phyloP scores from a whole-genome alignment of 2,888 invertebrate genomes.

The Sinotaia quadrata region DNA sequence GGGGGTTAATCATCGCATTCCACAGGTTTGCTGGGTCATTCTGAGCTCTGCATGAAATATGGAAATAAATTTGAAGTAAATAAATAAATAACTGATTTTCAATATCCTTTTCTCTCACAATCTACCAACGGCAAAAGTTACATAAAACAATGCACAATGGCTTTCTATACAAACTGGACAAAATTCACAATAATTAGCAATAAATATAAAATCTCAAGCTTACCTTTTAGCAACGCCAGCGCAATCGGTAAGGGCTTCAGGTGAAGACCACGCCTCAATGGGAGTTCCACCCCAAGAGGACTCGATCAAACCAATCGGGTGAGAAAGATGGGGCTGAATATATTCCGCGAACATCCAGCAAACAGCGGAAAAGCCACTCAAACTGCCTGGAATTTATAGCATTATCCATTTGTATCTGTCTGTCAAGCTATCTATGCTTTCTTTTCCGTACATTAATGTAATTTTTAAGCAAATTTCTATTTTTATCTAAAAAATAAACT shows the following conservation, averaged over 20 bases:
- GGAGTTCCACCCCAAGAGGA: conserved; percentile 57
- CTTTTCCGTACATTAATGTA: too few species aligned
- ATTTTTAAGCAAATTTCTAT: too few species aligned
- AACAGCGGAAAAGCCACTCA: conserved; percentile 58
- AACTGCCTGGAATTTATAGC: neutral
- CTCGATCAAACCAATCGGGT: conserved; percentile 61
- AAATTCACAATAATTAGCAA: too few species aligned
- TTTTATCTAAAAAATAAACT: too few species aligned
- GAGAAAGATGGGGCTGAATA: conserved; percentile 52
- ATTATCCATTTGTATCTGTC: neutral
- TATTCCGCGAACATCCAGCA: conserved; percentile 67
- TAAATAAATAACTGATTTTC: too few species aligned
- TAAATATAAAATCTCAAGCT: too few species aligned
- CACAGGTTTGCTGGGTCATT: conserved; percentile 45
- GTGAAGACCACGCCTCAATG: conserved; percentile 64
- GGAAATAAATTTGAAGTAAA: too few species aligned
- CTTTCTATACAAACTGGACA: too few species aligned
- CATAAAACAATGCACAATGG: too few species aligned
- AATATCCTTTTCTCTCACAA: too few species aligned
- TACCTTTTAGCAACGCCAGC: neutral
- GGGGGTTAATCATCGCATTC: conserved; percentile 69
- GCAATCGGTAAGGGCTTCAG: conserved; percentile 44
- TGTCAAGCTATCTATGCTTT: too few species aligned
- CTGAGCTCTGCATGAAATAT: neutral
- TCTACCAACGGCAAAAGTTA: too few species aligned